Percentiles rank a stretch among this genome's conserved stretches.
Evolutionary conservation across 2,888 invertebrate genomes (phyloP).

Genomic region (Campaea margaritaria): DNA sequence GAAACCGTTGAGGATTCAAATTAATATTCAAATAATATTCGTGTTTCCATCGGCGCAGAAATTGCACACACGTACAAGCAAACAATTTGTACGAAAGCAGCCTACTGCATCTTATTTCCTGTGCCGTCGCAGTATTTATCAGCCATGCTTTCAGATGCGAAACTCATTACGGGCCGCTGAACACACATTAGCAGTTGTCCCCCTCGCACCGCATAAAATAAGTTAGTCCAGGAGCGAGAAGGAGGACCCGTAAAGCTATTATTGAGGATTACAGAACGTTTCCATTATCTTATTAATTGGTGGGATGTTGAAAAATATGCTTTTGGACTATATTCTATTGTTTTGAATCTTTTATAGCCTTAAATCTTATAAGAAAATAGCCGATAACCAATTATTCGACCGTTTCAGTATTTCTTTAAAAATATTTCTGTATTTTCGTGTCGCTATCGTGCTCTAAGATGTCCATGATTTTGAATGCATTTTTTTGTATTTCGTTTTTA

Average conservation of each 20-base stretch:
- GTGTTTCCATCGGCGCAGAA: too few species aligned
- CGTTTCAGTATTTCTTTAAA: too few species aligned
- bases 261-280: slow-evolving; percentile 23
- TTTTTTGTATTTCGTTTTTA: too few species aligned
- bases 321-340: neutral
- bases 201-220: slow-evolving; percentile 20
- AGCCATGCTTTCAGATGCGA: slow-evolving; percentile 28
- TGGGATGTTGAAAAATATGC: neutral
- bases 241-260: slow-evolving; percentile 18
- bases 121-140: slow-evolving; percentile 23
- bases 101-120: slow-evolving; percentile 1
- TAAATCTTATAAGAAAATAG: neutral
- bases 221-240: slow-evolving; percentile 9
- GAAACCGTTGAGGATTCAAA: too few species aligned
- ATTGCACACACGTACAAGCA: neutral
- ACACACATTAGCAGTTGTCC: slow-evolving; percentile 36
- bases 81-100: neutral
- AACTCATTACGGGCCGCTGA: slow-evolving; percentile 39
- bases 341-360: too few species aligned
- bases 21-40: too few species aligned
- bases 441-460: too few species aligned
- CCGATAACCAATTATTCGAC: too few species aligned
- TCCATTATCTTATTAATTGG: slow-evolving; percentile 24
- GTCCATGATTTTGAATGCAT: too few species aligned
- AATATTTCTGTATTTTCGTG: too few species aligned